Percentiles rank a stretch among this genome's conserved stretches.
Evolutionary conservation across 2,113 vertebrate species (phyloP).

Genomic region (Salvator merianae): DNA sequence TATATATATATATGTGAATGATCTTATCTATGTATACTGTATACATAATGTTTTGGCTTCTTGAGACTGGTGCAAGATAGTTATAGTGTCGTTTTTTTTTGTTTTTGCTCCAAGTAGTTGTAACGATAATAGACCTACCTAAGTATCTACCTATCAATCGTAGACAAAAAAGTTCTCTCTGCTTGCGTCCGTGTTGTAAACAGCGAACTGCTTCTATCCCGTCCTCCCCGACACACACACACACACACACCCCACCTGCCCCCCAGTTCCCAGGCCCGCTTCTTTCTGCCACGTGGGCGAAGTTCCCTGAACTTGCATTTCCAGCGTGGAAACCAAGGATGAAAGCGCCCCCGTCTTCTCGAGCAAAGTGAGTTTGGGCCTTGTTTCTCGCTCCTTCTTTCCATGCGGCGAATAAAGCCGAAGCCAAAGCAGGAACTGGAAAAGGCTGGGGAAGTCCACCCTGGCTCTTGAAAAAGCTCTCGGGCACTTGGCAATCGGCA

Average conservation of each 20-base stretch:
- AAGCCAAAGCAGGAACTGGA: not conserved
- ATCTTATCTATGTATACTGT: too few species aligned
- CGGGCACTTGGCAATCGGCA: conserved; percentile 44
- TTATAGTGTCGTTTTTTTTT: rapidly evolving
- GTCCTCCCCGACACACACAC: too few species aligned
- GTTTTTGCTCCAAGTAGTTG: not conserved
- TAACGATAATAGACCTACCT: not conserved
- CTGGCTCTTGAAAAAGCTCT: conserved; percentile 27
- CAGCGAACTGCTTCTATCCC: not conserved
- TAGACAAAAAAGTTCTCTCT: not conserved
- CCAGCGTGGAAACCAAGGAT: not conserved
- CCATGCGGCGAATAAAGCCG: not conserved
- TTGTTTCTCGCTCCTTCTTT: not conserved
- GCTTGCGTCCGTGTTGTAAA: not conserved
- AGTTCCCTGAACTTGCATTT: not conserved
- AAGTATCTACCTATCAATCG: too few species aligned
- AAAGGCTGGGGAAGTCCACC: conserved; percentile 5
- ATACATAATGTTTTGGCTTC: conserved; percentile 34
- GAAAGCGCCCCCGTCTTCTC: rapidly evolving
- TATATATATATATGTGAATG: too few species aligned
- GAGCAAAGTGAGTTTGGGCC: not conserved
- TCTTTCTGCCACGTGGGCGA: not conserved
- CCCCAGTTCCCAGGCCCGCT: not conserved
- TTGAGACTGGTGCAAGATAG: not conserved
- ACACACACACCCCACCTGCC: too few species aligned